A percentile compares a stretch with the other conserved stretches of the same genome.
Evolutionary conservation across 1,140 invertebrate species (phyloP).

Genomic region (Drosophila murphyi): DNA sequence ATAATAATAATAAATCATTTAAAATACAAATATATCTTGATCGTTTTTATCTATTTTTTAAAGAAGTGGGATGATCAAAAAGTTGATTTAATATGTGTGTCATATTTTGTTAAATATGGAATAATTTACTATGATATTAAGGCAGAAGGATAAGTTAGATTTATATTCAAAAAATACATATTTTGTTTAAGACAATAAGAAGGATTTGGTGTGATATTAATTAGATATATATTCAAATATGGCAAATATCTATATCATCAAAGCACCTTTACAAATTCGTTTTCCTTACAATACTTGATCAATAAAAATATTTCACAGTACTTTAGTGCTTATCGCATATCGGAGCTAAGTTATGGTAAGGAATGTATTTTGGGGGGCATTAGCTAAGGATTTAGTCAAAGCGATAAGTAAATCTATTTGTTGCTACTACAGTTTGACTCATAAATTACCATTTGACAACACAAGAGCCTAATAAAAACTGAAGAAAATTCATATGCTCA

Average conservation of each 20-base stretch:
- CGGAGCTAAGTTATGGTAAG: slow-evolving; percentile 1
- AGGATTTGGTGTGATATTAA: too few species aligned
- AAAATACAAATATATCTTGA: too few species aligned
- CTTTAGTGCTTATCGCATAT: slow-evolving; percentile 21
- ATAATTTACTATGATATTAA: too few species aligned
- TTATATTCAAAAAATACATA: not conserved
- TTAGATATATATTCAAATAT: too few species aligned
- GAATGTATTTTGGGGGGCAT: slow-evolving; percentile 12
- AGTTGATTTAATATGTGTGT: too few species aligned
- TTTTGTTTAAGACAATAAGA: not conserved
- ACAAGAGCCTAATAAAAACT: slow-evolving; percentile 61
- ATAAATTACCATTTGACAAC: slow-evolving; percentile 75
- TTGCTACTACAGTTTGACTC: slow-evolving; percentile 52
- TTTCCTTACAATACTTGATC: not conserved
- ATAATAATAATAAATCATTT: too few species aligned
- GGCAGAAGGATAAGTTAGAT: not conserved
- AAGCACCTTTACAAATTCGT: too few species aligned
- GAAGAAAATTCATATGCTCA: slow-evolving; percentile 66
- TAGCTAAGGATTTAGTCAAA: slow-evolving; percentile 56
- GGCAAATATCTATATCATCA: too few species aligned
- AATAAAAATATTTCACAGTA: not conserved
- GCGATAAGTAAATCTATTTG: slow-evolving; percentile 71
- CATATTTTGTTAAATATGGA: too few species aligned
- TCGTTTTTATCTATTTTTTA: too few species aligned
- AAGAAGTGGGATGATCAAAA: too few species aligned